These are phyloP conservation scores for Nebria ingens DNA, from an alignment of 1,140 invertebrate species.

Conservation along the genomic window DNA sequence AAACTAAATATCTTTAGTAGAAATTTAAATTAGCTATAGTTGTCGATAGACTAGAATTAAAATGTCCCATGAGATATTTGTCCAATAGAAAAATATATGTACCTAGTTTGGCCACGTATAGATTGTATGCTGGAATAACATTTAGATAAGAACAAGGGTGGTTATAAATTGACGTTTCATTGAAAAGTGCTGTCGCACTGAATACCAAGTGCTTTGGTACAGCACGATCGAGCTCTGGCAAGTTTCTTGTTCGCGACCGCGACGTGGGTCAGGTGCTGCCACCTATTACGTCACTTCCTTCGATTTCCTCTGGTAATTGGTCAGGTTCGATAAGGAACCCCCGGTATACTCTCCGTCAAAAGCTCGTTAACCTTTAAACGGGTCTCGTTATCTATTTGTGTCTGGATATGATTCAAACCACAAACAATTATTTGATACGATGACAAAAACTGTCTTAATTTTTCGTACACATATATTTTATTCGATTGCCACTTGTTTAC, in stretches of 20 bases:
- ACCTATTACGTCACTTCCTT: slow-evolving; percentile 8
- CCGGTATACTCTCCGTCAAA: background rate
- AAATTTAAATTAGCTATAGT: too few species aligned
- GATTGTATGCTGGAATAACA: background rate
- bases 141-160: background rate
- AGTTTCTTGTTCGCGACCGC: too few species aligned
- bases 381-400: slow-evolving; percentile 3
- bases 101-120: too few species aligned
- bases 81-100: too few species aligned
- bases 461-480: too few species aligned
- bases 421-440: background rate
- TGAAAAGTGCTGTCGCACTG: background rate
- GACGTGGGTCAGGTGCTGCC: slow-evolving; percentile 2
- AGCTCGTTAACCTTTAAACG: slow-evolving; percentile 2
- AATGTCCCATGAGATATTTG: too few species aligned
- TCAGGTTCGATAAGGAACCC: slow-evolving; percentile 8
- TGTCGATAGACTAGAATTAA: too few species aligned
- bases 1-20: too few species aligned
- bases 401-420: background rate
- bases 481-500: too few species aligned
- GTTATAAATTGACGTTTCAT: slow-evolving; percentile 8
- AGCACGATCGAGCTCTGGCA: background rate
- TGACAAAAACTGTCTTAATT: background rate
- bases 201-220: slow-evolving; percentile 3
- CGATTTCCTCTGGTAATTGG: slow-evolving; percentile 7